Evolutionary conservation across 2,888 invertebrate genomes (phyloP), one percentile per base, ranked within the genome.

Genomic region (Agrenia bidenticulata): DNA sequence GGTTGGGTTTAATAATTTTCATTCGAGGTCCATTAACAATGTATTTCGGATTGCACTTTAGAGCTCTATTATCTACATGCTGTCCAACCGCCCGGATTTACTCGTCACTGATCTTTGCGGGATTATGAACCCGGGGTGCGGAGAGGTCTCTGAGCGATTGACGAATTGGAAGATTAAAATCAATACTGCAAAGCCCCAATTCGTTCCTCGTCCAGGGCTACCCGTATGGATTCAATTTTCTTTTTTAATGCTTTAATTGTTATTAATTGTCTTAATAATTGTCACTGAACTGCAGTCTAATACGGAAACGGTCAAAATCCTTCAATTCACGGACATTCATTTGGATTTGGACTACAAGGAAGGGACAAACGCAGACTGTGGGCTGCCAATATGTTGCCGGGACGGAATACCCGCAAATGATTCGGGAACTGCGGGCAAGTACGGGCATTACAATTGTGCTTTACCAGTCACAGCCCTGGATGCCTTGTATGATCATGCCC

Each of bases 381-480:
- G 96, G 79, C 97, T 96, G 0, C 83, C 65, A 1, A 45, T 96
- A 2, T 98, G 97, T 79, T 98, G 97, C 80, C 85, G 92, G 17
- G 81, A 88, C 23, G 90, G 92, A 0, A 85, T 87, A 1, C 88
- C 90, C 2, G 80, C 84, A 64, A 86, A 85, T 32, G 86, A 89
- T 1, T 88, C 88, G 68, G 86, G 86, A 13, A 89, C 89, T 0
- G 96, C 97, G 0, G 96, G 96, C 11, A 88, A 89, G 77, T 98
- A 94, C 94, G 97, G 97, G 13, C 94, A 95, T 79, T 94, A 94
- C 78, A 85, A 91, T 78, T 98, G 97, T 78, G 97, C 97, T 80
- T 89, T 94, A 0, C 96, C 97, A 0, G 89, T 90, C 79, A 84
- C 90, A 63, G 94, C 94, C 0, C 88, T 96, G 11, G 93, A 95